Evolutionary conservation across 2,797 vertebrate genomes (phyloP), one percentile per base, ranked within the genome.

Genomic region (Neostethus bicornis): DNA sequence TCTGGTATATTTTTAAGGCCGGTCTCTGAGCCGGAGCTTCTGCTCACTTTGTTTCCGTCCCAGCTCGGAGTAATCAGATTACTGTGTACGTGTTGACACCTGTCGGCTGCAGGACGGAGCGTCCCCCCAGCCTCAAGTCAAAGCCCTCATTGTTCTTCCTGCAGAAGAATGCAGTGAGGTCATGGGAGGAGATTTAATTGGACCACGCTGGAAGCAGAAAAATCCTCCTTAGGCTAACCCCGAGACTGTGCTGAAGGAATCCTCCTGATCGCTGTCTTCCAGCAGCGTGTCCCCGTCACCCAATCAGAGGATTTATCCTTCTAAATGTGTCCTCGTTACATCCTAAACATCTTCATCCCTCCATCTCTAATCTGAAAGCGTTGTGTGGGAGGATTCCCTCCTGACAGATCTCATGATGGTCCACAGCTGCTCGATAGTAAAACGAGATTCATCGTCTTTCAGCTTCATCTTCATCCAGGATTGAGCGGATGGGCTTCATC

Each of bases 121-220:
- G 38, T 70, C 92, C 94, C n/a, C 90, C 91, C 93, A 26, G 72
- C 51, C 25, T 19, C 13, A 79, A 92, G 89, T 96, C 93, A 95
- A 94, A 93, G 89, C 86, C 43, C 54, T 76, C 86, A 91, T 96
- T 96, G 95, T 96, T 93, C 46, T 67, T 69, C 3, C 19, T 20
- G 51, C 68, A 68, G 83, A 94, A 92, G 92, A 95, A 95, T 95
- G 92, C 43, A 51, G 80, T 90, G 92, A 95, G 84, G 89, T 95
- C 91, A 94, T 91, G 84, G 81, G 84, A 85, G 88, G 91, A 91
- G 87, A 90, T 88, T 91, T 89, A 73, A 88, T 87, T 89, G 89
- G 78, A 11, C 81, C 57, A 68, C 76, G 83, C 73, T 28, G 14
- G 3, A 35, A 66, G 58, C 58, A 12, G 52, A 49, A 60, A 31